phyloP scores from a whole-genome alignment of 1,140 invertebrate species.

The Polypedilum vanderplanki region DNA sequence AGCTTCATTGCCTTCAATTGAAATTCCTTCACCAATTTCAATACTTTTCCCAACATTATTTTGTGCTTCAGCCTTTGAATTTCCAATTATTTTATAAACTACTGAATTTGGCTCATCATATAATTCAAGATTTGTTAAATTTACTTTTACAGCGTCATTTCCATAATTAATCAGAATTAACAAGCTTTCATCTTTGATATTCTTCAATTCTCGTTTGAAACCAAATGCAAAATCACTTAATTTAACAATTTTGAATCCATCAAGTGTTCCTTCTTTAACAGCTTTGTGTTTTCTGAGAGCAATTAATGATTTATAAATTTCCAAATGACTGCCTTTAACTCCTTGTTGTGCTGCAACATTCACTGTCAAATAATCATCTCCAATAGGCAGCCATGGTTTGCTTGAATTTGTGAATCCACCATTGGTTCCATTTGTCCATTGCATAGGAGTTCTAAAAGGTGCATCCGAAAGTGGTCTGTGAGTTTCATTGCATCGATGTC shows the following conservation, averaged over 20 bases:
- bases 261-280: neutral
- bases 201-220: neutral
- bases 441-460: conserved; percentile 59
- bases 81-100: neutral
- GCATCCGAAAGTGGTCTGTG: conserved; percentile 49
- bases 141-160: neutral
- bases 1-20: no score
- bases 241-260: neutral
- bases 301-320: conserved; percentile 35
- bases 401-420: conserved; percentile 52
- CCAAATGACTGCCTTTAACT: conserved; percentile 34
- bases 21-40: no score
- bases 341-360: conserved; percentile 39
- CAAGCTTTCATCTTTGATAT: neutral
- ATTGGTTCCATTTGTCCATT: conserved; percentile 56
- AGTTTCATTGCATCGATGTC: conserved; percentile 40
- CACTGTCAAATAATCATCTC: conserved; percentile 47
- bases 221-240: neutral
- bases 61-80: no score
- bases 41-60: no score
- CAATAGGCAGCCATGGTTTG: conserved; percentile 54
- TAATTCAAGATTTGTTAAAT: neutral
- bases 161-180: neutral
- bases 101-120: neutral
- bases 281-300: conserved; percentile 31